Conservation (phyloP, 1,140 invertebrate genomes). For the Solen grandis region DNA sequence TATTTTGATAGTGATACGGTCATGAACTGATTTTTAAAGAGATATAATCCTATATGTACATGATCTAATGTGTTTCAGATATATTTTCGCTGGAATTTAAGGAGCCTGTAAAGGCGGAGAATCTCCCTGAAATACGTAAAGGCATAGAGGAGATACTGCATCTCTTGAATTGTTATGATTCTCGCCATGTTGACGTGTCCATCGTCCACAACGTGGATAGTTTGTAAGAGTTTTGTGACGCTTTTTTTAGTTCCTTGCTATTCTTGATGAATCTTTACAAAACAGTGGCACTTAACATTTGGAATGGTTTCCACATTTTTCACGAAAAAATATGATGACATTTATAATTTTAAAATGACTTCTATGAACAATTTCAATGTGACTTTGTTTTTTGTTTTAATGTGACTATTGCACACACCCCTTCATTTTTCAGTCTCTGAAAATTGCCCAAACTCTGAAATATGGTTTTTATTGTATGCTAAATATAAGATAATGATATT, state of each 20-base stretch:
- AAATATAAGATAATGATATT: too few species aligned
- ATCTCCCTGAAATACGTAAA: not conserved
- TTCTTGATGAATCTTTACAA: not conserved
- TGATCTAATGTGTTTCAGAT: slow-evolving; percentile 38
- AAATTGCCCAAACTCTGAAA: too few species aligned
- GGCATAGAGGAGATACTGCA: slow-evolving; percentile 5
- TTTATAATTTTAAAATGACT: not conserved
- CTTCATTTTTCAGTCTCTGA: too few species aligned
- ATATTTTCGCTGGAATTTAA: slow-evolving; percentile 33
- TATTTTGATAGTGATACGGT: too few species aligned
- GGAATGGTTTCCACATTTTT: not conserved
- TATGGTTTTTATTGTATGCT: too few species aligned
- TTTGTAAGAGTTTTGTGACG: not conserved
- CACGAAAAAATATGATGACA: not conserved
- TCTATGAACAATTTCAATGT: not conserved
- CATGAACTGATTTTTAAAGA: too few species aligned
- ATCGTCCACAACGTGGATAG: slow-evolving; percentile 14
- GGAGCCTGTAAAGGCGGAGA: not conserved
- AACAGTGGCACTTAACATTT: not conserved
- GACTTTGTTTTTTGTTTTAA: too few species aligned
- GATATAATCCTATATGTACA: too few species aligned
- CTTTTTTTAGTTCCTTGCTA: not conserved
- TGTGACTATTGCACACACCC: too few species aligned
- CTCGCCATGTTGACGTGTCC: slow-evolving; percentile 15
- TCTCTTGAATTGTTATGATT: slow-evolving; percentile 16